These are phyloP conservation scores for Blomia tropicalis DNA, from an alignment of 2,888 invertebrate genomes.

Conservation along the genomic window DNA sequence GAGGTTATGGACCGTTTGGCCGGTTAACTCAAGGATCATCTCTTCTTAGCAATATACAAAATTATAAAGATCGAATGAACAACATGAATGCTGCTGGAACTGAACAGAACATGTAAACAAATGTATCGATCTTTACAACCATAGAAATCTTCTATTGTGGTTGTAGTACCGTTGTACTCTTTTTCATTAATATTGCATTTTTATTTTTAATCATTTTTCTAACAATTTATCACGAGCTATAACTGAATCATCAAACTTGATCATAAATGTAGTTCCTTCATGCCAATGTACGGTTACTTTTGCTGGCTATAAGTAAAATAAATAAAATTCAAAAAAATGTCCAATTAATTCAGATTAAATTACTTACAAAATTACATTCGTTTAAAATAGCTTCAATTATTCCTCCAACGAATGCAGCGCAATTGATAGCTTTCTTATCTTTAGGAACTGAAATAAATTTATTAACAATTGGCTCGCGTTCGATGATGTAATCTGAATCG, in stretches of 20 bases:
- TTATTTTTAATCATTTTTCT: conserved; percentile 2
- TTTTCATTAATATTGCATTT: neutral
- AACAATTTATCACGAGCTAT: conserved; percentile 28
- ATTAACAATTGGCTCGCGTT: conserved; percentile 91
- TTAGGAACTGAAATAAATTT: conserved; percentile 92
- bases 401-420: conserved; percentile 94
- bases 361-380: conserved; percentile 85
- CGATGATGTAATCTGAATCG: conserved; percentile 69
- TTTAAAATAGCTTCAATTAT: conserved; percentile 90
- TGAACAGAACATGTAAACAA: too few species aligned
- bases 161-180: too few species aligned
- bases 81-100: neutral
- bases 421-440: conserved; percentile 87
- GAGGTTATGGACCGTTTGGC: neutral
- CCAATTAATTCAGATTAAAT: neutral
- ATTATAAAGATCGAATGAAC: neutral
- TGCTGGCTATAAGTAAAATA: conserved; percentile 55
- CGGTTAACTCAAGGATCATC: neutral
- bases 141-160: too few species aligned
- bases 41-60: neutral
- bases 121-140: too few species aligned
- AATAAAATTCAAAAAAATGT: conserved; percentile 17
- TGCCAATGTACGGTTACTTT: conserved; percentile 99
- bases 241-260: conserved; percentile 87
- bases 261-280: conserved; percentile 97